Conservation (phyloP, 2,113 vertebrate species). For the Grammomys surdaster region DNA sequence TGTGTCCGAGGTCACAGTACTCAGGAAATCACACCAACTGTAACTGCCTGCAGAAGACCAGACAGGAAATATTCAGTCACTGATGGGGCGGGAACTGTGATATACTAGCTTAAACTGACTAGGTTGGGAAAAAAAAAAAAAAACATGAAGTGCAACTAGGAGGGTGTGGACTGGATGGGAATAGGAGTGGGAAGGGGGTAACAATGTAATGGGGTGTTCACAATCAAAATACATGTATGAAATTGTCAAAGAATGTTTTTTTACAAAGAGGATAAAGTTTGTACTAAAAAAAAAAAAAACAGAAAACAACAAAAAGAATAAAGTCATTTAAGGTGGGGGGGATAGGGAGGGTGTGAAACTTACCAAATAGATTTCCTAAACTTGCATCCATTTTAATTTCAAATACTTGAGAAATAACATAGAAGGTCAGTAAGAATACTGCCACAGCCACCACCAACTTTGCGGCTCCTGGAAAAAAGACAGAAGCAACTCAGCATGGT, state of each 20-base stretch:
- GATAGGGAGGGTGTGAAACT: conserved; percentile 81
- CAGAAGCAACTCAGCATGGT: conserved; percentile 57
- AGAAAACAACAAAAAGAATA: not conserved
- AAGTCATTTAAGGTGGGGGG: not conserved
- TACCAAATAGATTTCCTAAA: conserved; percentile 91
- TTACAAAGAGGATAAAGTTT: not conserved
- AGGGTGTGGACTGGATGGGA: not conserved
- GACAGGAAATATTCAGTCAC: accelerated
- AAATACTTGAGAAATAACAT: conserved; percentile 95
- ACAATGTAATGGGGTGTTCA: too few relatives aligned
- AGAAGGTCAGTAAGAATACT: conserved; percentile 91
- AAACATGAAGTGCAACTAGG: not conserved
- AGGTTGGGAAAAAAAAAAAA: not conserved
- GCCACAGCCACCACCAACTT: conserved; percentile 90
- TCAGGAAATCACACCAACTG: not conserved
- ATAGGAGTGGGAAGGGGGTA: not conserved
- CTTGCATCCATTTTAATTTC: conserved; percentile 94
- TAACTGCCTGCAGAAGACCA: accelerated
- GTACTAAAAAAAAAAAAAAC: not conserved
- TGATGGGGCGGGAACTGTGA: not conserved
- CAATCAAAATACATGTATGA: not conserved
- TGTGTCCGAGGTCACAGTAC: not conserved
- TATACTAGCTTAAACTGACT: not conserved
- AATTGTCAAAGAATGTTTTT: not conserved
- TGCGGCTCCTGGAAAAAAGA: conserved; percentile 87